Percentiles rank a stretch among this genome's conserved stretches.
Evolutionary conservation across 2,888 invertebrate species (phyloP).

Genomic region (Himalopsyche tibetana): DNA sequence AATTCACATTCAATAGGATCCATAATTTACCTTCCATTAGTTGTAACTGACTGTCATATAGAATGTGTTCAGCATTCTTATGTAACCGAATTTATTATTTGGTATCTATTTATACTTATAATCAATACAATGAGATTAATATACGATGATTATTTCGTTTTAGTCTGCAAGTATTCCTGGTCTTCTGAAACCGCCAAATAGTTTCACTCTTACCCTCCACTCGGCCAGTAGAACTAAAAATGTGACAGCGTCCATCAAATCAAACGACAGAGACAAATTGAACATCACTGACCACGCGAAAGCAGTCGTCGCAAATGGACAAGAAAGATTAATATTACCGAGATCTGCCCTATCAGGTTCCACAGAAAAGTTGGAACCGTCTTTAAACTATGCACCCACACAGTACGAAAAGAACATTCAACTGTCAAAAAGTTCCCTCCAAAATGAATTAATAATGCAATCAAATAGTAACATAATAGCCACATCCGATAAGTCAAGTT

Average conservation of each 20-base stretch:
- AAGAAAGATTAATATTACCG: constrained; percentile 59
- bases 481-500: constrained; percentile 66
- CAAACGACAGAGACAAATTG: constrained; percentile 56
- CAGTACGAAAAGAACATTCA: constrained; percentile 66
- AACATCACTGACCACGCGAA: constrained; percentile 52
- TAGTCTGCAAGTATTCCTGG: constrained; percentile 81
- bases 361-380: constrained; percentile 60
- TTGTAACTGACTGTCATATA: too few relatives aligned
- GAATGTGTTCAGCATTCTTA: too few relatives aligned
- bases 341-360: constrained; percentile 60
- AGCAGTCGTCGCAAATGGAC: constrained; percentile 54
- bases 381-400: constrained; percentile 61
- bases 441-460: constrained; percentile 62
- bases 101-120: too few relatives aligned
- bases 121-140: not conserved
- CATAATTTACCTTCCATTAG: too few relatives aligned
- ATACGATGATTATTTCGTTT: constrained; percentile 1
- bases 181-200: constrained; percentile 82
- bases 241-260: constrained; percentile 70
- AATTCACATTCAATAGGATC: too few relatives aligned
- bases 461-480: constrained; percentile 61
- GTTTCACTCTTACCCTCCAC: constrained; percentile 75
- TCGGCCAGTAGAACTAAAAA: constrained; percentile 67
- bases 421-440: constrained; percentile 63
- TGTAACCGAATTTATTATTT: too few relatives aligned